Evolutionary conservation across 2,888 invertebrate species (phyloP).

Genomic region (Euplagia quadripunctaria): DNA sequence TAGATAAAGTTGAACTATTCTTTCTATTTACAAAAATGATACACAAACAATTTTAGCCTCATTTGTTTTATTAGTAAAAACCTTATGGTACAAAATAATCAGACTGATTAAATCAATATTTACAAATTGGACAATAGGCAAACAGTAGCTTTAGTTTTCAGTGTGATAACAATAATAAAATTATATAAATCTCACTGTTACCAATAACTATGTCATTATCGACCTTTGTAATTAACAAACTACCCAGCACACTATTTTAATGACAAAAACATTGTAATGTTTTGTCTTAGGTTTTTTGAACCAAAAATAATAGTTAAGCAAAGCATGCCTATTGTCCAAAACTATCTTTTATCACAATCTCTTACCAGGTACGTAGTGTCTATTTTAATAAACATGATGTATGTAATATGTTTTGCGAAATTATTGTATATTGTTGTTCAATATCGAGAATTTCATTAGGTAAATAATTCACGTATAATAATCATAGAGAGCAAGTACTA

Average conservation of each 20-base stretch:
- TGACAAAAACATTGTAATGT: too few species aligned
- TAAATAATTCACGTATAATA: not conserved
- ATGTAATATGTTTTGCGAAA: conserved; percentile 2
- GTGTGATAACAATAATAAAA: not conserved
- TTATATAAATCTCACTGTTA: not conserved
- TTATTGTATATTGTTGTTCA: not conserved
- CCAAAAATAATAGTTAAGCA: not conserved
- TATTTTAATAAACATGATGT: not conserved
- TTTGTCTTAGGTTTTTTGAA: too few species aligned
- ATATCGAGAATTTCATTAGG: conserved; percentile 4
- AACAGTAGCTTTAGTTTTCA: not conserved
- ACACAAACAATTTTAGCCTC: conserved; percentile 14
- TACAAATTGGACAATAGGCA: not conserved
- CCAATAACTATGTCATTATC: not conserved
- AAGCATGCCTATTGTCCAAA: conserved; percentile 6
- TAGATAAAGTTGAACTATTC: too few species aligned
- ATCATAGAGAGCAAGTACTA: conserved; percentile 10
- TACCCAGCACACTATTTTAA: too few species aligned
- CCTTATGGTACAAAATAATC: conserved; percentile 1
- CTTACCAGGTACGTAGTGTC: conserved; percentile 5
- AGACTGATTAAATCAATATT: conserved; percentile 1
- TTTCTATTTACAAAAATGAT: not conserved
- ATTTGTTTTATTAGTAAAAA: conserved; percentile 9
- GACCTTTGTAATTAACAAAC: not conserved
- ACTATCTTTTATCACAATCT: conserved; percentile 23